Conservation (phyloP, 2,113 vertebrate genomes). For the Sterna hirundo region DNA sequence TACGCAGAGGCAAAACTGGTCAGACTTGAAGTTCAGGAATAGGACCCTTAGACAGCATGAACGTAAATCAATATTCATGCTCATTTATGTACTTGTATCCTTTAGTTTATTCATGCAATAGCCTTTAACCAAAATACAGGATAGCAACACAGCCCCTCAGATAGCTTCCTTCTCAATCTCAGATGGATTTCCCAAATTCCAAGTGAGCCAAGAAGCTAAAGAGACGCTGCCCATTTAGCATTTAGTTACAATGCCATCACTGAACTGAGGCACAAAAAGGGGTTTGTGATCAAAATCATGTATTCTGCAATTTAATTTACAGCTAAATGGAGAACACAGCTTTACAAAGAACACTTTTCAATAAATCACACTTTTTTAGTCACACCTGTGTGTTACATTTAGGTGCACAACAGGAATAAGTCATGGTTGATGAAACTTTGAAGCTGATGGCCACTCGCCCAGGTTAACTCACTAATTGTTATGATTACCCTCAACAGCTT, state of each 20-base stretch:
- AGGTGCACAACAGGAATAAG: not conserved
- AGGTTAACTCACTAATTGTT: not conserved
- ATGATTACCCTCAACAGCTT: not conserved
- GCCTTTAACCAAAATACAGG: not conserved
- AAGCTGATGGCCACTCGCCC: not conserved
- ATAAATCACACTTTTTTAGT: not conserved
- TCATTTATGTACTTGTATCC: not conserved
- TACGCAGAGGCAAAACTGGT: not conserved
- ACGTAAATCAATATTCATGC: not conserved
- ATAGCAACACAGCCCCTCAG: not conserved
- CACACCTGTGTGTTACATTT: not conserved
- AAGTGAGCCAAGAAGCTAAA: not conserved
- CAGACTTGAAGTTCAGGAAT: not conserved
- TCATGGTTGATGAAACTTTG: not conserved
- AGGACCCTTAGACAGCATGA: not conserved
- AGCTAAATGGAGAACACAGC: not conserved
- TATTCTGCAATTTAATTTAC: not conserved
- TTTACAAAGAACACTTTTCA: not conserved
- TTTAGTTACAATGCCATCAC: not conserved
- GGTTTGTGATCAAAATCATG: not conserved
- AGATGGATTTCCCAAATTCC: not conserved
- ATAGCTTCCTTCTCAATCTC: not conserved
- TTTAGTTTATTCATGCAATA: not conserved
- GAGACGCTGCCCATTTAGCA: not conserved
- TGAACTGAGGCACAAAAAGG: not conserved